These are phyloP conservation scores for Eonycteris spelaea DNA, from an alignment of 2,113 vertebrate genomes.

Conservation along the genomic window DNA sequence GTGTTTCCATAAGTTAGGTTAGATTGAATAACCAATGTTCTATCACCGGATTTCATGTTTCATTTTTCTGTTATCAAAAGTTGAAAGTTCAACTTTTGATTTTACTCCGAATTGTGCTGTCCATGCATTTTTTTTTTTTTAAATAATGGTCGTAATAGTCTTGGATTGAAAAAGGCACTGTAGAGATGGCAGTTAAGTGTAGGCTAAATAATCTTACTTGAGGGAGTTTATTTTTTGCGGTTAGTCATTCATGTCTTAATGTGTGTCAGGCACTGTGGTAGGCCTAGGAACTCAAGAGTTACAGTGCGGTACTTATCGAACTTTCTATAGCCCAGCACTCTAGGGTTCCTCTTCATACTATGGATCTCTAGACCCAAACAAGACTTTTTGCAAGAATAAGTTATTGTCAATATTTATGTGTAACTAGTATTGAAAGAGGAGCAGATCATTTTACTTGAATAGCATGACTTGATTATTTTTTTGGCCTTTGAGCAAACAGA, in stretches of 20 bases:
- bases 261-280: background rate
- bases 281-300: background rate
- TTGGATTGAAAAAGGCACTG: background rate
- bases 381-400: background rate
- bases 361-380: background rate
- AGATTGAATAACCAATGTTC: background rate
- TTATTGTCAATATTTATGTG: background rate
- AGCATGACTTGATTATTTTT: background rate
- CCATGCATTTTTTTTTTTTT: background rate
- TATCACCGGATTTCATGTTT: slow-evolving; percentile 23
- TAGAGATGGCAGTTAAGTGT: background rate
- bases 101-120: background rate
- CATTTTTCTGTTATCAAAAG: background rate
- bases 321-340: background rate
- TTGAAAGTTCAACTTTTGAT: background rate
- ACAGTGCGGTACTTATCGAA: background rate
- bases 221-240: background rate
- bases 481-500: background rate
- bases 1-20: background rate
- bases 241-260: background rate
- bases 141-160: background rate
- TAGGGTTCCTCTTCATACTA: background rate
- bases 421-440: background rate
- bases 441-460: background rate
- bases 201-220: background rate